Evolutionary conservation across 2,888 invertebrate species (phyloP), one percentile per base, ranked within the genome.

Genomic region (Plusia festucae): DNA sequence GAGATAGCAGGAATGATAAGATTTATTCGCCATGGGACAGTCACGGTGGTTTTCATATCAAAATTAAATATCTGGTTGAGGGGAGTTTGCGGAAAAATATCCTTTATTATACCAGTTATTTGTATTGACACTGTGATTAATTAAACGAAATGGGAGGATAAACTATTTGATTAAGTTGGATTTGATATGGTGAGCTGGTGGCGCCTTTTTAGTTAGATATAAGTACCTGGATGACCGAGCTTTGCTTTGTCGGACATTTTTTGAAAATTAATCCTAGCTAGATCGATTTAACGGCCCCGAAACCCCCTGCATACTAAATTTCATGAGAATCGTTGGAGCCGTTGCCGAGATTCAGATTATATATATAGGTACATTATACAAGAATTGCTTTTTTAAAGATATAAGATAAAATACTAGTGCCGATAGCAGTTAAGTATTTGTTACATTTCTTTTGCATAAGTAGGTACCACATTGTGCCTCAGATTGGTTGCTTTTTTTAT

Each of bases 1-100:
- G 71, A 85, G 88, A 87, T 90, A 90, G 91, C 90, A 53, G 51
- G 90, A 83, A 84, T 90, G 91, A 92, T 92, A 91, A 91, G 91
- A 93, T 93, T 93, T 94, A 94, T 93, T 91, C 86, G 88, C 82
- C 83, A 84, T 83, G 85, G 83, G 82, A 82, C 85, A 88, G 85
- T 91, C 93, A 91, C 88, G 91, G 90, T 83, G 89, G 88, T 86
- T 91, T 87, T 87, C 89, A 88, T 94, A 94, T 94, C 94, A 93
- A 93, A 93, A 94, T 93, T 94, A 94, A 93, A 94, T 93, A 93
- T 94, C 93, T 90, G 76, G 82, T 78, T 82, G n/a, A 87, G 85
- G 73, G 73, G 72, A 83, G 84, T 84, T 81, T 82, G 80, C 74
- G 79, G 78, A 82, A 79, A 79, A 82, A 86, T 87, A 79, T 82